These are phyloP conservation scores for Oscheius sp. DNA, from an alignment of 2,888 invertebrate species.

Conservation along the genomic window DNA sequence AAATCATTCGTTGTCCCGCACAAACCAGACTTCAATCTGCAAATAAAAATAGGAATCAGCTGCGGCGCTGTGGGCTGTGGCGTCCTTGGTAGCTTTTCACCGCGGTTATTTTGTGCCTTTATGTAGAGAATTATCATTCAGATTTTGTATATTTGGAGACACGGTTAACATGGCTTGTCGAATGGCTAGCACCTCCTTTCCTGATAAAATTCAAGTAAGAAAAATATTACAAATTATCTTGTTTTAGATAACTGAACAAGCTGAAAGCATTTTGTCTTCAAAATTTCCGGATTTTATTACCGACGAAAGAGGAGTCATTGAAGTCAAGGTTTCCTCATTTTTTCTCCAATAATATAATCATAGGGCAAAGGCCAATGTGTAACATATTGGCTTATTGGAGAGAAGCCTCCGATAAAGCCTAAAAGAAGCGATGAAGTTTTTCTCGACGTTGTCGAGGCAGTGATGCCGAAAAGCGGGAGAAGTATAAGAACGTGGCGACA, in stretches of 20 bases:
- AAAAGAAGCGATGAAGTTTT: not conserved
- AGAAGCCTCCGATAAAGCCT: not conserved
- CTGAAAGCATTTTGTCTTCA: conserved; percentile 29
- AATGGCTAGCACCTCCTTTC: conserved; percentile 46
- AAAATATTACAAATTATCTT: not conserved
- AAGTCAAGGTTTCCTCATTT: conserved; percentile 40
- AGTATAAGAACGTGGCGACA: conserved; percentile 15
- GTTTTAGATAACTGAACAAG: conserved; percentile 36
- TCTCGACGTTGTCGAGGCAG: not conserved
- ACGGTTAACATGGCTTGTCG: conserved; percentile 55
- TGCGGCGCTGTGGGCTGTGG: conserved; percentile 53
- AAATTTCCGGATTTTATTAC: conserved; percentile 41
- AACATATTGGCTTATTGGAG: not conserved
- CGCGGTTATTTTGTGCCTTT: conserved; percentile 31
- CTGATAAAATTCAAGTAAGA: conserved; percentile 48
- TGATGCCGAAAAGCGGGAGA: conserved; percentile 10
- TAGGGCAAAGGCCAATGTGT: not conserved
- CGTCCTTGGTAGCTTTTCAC: conserved; percentile 52
- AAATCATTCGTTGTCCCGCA: conserved; percentile 43
- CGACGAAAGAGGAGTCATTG: conserved; percentile 50
- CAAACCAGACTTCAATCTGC: conserved; percentile 38
- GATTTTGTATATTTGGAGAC: conserved; percentile 56
- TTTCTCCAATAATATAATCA: not conserved
- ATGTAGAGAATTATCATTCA: conserved; percentile 4
- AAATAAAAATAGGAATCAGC: conserved; percentile 48